Evolutionary conservation across 2,888 invertebrate genomes (phyloP), one percentile per base, ranked within the genome.

Genomic region (Clunio marinus): DNA sequence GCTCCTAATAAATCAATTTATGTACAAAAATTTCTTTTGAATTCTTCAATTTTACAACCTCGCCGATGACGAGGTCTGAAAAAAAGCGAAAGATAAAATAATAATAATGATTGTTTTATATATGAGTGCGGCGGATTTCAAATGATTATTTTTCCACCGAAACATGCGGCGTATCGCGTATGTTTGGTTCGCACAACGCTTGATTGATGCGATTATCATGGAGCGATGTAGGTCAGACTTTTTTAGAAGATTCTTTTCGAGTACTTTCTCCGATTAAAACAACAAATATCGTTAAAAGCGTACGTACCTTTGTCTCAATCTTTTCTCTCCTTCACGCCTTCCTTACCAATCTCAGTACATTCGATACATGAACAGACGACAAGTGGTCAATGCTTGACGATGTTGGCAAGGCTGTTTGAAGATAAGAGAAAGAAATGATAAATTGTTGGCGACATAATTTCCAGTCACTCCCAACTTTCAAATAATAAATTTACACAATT

Each of bases 151-250:
- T 41, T 41, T 51, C 51, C 51, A 17, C 51, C 22, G 10, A n/a
- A n/a, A n/a, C n/a, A n/a, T n/a, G 51, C 51, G 20, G 51, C 51
- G 35, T 5, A 13, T 32, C 51, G 51, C 51, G 13, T n/a, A n/a
- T n/a, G n/a, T n/a, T n/a, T n/a, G n/a, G n/a, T 13, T 51, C 17
- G 51, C 5, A 51, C 51, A 7, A 20, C 7, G 32, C 5, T 32
- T 51, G 51, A 51, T 51, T 51, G 51, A 51, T 51, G 51, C 51
- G 51, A 51, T 51, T 51, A 51, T 51, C 51, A 51, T n/a, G 51
- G 22, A 7, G 22, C 10, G 41, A 41, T 15, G 22, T 51, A n/a
- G 51, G 51, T 17, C 51, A 22, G 17, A 22, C 13, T n/a, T 51
- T 51, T 51, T 51, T 51, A 51, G 51, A 51, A 51, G 51, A 51